phyloP scores from a whole-genome alignment of 2,113 vertebrate species.

The Zapornia atra region DNA sequence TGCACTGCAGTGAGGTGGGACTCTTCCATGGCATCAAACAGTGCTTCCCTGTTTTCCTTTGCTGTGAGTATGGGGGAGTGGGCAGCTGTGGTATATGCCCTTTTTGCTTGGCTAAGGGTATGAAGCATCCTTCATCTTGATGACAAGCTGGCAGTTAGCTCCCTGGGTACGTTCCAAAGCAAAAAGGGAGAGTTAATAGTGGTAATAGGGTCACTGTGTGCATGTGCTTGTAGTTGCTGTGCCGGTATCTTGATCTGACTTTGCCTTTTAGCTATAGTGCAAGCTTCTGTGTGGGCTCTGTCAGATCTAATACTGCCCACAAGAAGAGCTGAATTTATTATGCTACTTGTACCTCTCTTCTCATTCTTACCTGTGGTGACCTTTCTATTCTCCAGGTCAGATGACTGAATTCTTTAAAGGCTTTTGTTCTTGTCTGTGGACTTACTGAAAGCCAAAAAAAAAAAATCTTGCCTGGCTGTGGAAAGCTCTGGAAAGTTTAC shows the following conservation, averaged over 20 bases:
- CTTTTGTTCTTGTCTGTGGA: neutral
- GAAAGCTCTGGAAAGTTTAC: neutral
- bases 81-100: neutral
- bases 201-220: neutral
- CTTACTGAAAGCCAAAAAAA: neutral
- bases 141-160: neutral
- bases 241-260: conserved; percentile 25
- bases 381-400: conserved; percentile 21
- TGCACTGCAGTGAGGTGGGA: neutral
- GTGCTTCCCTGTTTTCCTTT: neutral
- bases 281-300: conserved; percentile 24
- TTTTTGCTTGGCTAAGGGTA: neutral
- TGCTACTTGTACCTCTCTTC: conserved; percentile 5
- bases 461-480: neutral
- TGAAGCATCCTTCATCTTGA: neutral
- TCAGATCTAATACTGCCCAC: conserved; percentile 52
- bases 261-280: conserved; percentile 51
- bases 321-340: conserved; percentile 50
- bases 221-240: neutral
- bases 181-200: neutral
- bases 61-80: neutral
- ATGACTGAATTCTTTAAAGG: conserved; percentile 6
- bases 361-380: conserved; percentile 22
- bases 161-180: neutral
- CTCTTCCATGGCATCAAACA: neutral